Conservation (phyloP, 2,797 vertebrate species). For the Ptychadena robeensis region DNA sequence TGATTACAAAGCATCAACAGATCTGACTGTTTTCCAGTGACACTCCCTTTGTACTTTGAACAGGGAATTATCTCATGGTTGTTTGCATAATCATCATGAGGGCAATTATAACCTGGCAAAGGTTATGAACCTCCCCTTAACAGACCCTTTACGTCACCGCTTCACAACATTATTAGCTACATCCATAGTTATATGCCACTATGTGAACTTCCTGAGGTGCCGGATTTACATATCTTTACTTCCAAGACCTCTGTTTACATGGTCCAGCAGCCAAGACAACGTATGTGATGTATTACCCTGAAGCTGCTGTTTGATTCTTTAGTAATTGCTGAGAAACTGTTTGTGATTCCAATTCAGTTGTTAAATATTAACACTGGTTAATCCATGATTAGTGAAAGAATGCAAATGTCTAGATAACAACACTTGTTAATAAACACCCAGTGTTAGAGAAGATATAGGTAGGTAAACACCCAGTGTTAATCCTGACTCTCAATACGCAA, state of each 20-base stretch:
- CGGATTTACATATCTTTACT: neutral
- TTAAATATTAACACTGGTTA: conserved; percentile 23
- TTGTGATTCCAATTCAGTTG: neutral
- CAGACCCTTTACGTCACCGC: neutral
- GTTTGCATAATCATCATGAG: neutral
- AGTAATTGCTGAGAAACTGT: neutral
- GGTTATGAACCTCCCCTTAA: neutral
- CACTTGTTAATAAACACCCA: neutral
- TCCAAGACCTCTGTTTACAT: neutral
- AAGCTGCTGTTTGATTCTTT: neutral
- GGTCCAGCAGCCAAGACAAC: too few relatives aligned
- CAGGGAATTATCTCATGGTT: neutral
- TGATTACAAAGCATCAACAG: too few relatives aligned
- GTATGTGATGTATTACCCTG: neutral
- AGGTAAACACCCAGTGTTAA: neutral
- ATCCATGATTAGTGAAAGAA: neutral
- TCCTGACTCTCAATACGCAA: neutral
- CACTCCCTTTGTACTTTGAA: conserved; percentile 45
- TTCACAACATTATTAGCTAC: neutral
- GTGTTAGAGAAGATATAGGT: neutral
- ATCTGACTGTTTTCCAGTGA: neutral
- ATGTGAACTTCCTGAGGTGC: neutral
- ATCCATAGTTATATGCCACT: neutral
- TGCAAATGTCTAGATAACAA: neutral
- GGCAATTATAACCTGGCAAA: neutral